Percentiles rank a stretch among this genome's conserved stretches.
Conservation (phyloP, 2,797 vertebrate species). For the Neosilurus mollespiculum region DNA sequence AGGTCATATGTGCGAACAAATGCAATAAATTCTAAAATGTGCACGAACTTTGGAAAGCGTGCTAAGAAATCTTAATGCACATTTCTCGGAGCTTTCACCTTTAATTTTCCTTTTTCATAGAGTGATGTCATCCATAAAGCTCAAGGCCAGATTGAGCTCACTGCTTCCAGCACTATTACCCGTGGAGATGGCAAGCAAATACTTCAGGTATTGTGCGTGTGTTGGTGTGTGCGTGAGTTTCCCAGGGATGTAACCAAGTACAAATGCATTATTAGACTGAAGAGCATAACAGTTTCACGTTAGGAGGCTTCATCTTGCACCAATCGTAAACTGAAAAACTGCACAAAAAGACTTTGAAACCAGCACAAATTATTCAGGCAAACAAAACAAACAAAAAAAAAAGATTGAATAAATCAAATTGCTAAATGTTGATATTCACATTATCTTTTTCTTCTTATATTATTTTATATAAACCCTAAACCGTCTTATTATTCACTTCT, state of each 20-base stretch:
- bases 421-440: no score
- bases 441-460: no score
- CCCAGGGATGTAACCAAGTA: neutral
- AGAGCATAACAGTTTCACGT: neutral
- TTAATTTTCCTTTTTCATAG: constrained; percentile 66
- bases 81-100: neutral
- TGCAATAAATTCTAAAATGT: neutral
- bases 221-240: neutral
- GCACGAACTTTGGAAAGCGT: neutral
- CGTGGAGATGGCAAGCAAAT: constrained; percentile 94
- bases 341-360: neutral
- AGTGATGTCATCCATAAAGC: constrained; percentile 95
- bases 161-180: constrained; percentile 84
- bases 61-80: neutral
- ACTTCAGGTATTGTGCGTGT: constrained; percentile 81
- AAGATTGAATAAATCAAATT: no score
- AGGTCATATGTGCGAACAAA: neutral
- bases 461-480: no score
- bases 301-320: neutral
- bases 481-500: no score
- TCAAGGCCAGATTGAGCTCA: constrained; percentile 95
- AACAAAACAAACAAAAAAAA: no score
- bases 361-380: neutral
- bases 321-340: neutral
- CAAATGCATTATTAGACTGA: neutral